phyloP scores from a whole-genome alignment of 2,797 vertebrate genomes.

The Corythornis leucogaster region DNA sequence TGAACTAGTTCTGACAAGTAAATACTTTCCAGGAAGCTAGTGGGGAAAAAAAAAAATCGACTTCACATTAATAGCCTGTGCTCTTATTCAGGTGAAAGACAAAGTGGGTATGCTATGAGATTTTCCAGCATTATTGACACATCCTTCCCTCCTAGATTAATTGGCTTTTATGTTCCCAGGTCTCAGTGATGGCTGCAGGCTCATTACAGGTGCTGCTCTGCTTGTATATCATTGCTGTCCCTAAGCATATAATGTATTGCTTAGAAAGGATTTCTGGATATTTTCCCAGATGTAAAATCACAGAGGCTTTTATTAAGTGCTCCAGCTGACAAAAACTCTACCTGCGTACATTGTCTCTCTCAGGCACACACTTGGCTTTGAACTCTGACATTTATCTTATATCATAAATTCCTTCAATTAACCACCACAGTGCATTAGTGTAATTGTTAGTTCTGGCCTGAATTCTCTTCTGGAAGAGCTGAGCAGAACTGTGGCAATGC shows the following conservation, averaged over 20 bases:
- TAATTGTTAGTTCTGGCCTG: slow-evolving; percentile 13
- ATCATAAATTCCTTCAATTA: slow-evolving; percentile 43
- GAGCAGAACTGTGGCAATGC: background rate
- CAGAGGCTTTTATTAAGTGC: slow-evolving; percentile 10
- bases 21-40: slow-evolving; percentile 8
- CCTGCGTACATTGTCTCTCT: background rate
- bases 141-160: slow-evolving; percentile 30
- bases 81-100: background rate
- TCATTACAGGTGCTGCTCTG: slow-evolving; percentile 47
- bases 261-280: slow-evolving; percentile 54
- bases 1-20: slow-evolving; percentile 19
- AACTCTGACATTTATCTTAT: slow-evolving; percentile 30
- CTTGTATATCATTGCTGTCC: slow-evolving; percentile 12
- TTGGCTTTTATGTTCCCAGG: slow-evolving; percentile 14
- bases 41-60: background rate
- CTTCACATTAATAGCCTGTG: background rate
- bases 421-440: slow-evolving; percentile 15
- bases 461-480: slow-evolving; percentile 3
- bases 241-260: slow-evolving; percentile 32
- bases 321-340: background rate
- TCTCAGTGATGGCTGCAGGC: background rate
- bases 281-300: slow-evolving; percentile 55
- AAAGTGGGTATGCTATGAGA: background rate
- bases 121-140: background rate
- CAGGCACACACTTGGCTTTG: background rate